Conservation (phyloP, 2,113 vertebrate genomes). For the Cyprinodon tularosa region DNA sequence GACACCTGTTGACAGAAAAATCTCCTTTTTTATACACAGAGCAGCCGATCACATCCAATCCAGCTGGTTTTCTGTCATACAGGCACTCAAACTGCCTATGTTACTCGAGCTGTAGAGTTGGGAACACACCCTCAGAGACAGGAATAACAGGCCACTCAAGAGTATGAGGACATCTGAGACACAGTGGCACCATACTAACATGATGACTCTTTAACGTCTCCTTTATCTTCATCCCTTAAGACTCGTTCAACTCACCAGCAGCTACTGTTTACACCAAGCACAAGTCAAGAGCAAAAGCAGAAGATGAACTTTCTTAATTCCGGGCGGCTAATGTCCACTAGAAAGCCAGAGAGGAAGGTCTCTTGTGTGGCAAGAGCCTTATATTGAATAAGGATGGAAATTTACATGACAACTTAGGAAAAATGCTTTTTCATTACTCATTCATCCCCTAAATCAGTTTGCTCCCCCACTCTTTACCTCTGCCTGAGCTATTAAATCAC, state of each 20-base stretch:
- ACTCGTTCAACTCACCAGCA: conserved; percentile 23
- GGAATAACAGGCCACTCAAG: conserved; percentile 82
- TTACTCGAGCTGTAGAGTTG: conserved; percentile 50
- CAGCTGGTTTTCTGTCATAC: conserved; percentile 21
- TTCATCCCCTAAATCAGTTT: conserved; percentile 80
- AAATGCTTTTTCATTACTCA: conserved; percentile 84
- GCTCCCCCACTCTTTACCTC: conserved; percentile 74
- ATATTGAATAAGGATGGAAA: conserved; percentile 59
- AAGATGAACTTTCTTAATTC: conserved; percentile 62
- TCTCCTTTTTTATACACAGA: neutral
- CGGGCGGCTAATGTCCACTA: conserved; percentile 64
- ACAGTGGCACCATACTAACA: conserved; percentile 68
- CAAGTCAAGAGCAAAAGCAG: conserved; percentile 61
- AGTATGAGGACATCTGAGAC: conserved; percentile 69
- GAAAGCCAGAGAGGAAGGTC: conserved; percentile 60
- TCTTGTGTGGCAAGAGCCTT: conserved; percentile 56
- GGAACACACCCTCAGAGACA: conserved; percentile 79
- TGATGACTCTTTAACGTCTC: conserved; percentile 62
- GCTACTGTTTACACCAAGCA: conserved; percentile 63
- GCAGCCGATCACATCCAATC: conserved; percentile 3
- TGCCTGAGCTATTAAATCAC: conserved; percentile 82
- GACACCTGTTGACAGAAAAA: conserved; percentile 8
- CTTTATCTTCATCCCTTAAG: conserved; percentile 61
- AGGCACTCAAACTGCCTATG: conserved; percentile 40
- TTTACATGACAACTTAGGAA: conserved; percentile 81